Conservation (phyloP, 1,140 invertebrate genomes). For the Drosophila mayri region DNA sequence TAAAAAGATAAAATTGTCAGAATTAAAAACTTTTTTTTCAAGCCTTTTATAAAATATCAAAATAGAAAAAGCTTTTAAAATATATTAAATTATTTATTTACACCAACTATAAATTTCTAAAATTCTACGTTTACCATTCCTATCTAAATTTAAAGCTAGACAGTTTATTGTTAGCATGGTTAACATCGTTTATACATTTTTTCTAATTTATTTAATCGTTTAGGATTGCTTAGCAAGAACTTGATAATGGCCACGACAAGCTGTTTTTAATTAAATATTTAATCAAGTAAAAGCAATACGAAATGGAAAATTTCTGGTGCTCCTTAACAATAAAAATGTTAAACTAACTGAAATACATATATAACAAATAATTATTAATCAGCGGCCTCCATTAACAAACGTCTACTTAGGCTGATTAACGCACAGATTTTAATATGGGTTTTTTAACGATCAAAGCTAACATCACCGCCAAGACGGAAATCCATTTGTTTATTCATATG, state of each 20-base stretch:
- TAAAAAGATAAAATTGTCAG: no score
- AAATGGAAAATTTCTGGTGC: constrained; percentile 9
- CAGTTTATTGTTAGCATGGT: constrained; percentile 2
- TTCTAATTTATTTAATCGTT: background rate
- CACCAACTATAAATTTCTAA: background rate
- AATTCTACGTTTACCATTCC: background rate
- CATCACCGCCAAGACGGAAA: constrained; percentile 3
- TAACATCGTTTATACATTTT: constrained; percentile 1
- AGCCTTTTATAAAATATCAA: background rate
- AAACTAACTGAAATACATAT: background rate
- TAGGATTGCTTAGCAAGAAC: constrained; percentile 5
- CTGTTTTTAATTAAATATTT: constrained; percentile 1
- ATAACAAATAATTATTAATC: constrained; percentile 5
- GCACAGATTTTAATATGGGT: constrained; percentile 4
- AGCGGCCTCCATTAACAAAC: background rate
- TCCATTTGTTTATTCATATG: constrained; percentile 16
- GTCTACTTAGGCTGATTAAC: constrained; percentile 4
- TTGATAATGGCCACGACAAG: constrained; percentile 1
- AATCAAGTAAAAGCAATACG: background rate
- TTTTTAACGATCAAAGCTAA: constrained; percentile 9
- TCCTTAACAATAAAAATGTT: constrained; percentile 5
- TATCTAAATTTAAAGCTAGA: background rate
- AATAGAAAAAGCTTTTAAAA: background rate
- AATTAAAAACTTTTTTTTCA: background rate
- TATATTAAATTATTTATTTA: background rate